phyloP scores from a whole-genome alignment of 1,140 invertebrate genomes.

The Drosophila willistoni region DNA sequence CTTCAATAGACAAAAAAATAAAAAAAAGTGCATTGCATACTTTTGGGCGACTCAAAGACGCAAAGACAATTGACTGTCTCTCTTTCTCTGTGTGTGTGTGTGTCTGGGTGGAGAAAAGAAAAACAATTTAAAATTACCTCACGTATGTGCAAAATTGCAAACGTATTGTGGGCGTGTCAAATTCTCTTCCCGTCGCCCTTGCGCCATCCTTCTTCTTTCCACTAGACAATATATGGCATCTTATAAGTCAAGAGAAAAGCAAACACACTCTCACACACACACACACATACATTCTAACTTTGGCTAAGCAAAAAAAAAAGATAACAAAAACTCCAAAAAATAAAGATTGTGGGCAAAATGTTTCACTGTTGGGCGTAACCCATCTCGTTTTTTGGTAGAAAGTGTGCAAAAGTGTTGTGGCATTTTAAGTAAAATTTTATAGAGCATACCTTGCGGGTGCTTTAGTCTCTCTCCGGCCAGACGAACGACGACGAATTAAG shows the following conservation, averaged over 20 bases:
- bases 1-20: conserved; percentile 27
- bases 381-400: conserved; percentile 8
- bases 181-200: conserved; percentile 18
- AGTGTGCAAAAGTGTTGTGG: conserved; percentile 58
- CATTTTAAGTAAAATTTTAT: conserved; percentile 79
- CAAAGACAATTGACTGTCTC: conserved; percentile 14
- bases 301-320: conserved; percentile 30
- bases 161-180: conserved; percentile 72
- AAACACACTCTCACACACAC: conserved; percentile 48
- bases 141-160: conserved; percentile 77
- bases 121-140: conserved; percentile 80
- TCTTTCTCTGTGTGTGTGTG: neutral
- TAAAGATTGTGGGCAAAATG: conserved; percentile 44
- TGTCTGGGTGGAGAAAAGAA: conserved; percentile 28
- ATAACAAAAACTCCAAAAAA: conserved; percentile 3
- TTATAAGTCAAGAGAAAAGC: conserved; percentile 78
- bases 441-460: conserved; percentile 68
- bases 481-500: conserved; percentile 65
- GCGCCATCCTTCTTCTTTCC: conserved; percentile 2
- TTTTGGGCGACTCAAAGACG: conserved; percentile 42
- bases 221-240: conserved; percentile 71
- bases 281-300: conserved; percentile 47
- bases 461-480: conserved; percentile 28
- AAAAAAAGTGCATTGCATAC: conserved; percentile 50
- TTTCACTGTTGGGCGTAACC: conserved; percentile 47